Conservation (phyloP, 2,797 vertebrate species). For the Melopsittacus undulatus region DNA sequence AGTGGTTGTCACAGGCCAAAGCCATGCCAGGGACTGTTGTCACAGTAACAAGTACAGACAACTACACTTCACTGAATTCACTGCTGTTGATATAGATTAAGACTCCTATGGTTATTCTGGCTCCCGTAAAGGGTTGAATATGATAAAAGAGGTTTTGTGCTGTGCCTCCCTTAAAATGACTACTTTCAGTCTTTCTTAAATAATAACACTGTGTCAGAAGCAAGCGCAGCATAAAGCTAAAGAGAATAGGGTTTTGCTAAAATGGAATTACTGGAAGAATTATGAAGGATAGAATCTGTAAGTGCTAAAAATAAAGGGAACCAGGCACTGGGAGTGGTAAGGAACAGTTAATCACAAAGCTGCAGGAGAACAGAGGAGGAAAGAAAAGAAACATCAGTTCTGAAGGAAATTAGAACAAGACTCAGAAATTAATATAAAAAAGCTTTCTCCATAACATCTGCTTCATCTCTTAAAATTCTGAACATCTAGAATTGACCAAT, state of each 20-base stretch:
- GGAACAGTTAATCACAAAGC: slow-evolving; percentile 27
- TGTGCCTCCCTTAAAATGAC: neutral
- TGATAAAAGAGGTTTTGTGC: neutral
- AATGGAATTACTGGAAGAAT: slow-evolving; percentile 5
- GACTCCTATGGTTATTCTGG: neutral
- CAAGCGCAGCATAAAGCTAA: neutral
- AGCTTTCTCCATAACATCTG: neutral
- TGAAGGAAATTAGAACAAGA: neutral
- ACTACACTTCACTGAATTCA: neutral
- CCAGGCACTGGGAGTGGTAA: neutral
- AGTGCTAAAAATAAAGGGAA: slow-evolving; percentile 37
- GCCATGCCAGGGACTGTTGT: neutral
- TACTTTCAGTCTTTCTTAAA: neutral
- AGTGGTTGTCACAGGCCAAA: neutral
- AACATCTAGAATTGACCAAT: neutral
- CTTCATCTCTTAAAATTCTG: neutral
- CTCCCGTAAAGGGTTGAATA: neutral
- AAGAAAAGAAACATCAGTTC: neutral
- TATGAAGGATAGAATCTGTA: neutral
- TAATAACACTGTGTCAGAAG: neutral
- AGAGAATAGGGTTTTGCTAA: neutral
- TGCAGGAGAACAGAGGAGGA: neutral
- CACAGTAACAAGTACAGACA: neutral
- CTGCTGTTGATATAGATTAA: neutral
- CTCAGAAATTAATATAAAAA: neutral